A percentile compares a stretch with the other conserved stretches of the same genome.
These are phyloP conservation scores for Drosophila neonasuta DNA, from an alignment of 2,888 invertebrate species.

Conservation along the genomic window DNA sequence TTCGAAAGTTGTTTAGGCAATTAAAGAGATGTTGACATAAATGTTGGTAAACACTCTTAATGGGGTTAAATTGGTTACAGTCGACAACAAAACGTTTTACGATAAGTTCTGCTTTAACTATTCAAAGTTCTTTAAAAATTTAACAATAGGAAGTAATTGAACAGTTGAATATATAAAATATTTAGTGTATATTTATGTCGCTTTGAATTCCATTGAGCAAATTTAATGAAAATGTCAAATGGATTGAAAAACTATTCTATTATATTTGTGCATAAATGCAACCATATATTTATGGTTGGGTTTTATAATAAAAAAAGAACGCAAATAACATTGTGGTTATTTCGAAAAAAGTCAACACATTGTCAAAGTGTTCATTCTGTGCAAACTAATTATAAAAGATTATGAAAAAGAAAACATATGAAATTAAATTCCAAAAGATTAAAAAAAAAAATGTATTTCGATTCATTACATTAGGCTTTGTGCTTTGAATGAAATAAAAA, in stretches of 20 bases:
- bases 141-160: too few species aligned
- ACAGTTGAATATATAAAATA: too few species aligned
- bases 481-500: too few species aligned
- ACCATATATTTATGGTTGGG: background rate
- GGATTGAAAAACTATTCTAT: background rate
- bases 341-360: too few species aligned
- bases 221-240: background rate
- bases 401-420: too few species aligned
- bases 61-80: background rate
- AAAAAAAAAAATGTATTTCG: too few species aligned
- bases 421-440: too few species aligned
- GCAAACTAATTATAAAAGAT: too few species aligned
- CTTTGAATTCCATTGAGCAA: background rate
- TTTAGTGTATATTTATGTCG: background rate
- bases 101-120: background rate
- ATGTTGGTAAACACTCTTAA: background rate
- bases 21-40: background rate
- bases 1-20: slow-evolving; percentile 2
- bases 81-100: background rate
- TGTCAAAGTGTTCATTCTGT: too few species aligned
- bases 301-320: too few species aligned
- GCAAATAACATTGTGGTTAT: too few species aligned
- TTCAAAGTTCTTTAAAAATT: background rate
- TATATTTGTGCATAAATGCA: background rate
- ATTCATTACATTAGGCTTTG: too few species aligned